Percentiles rank a stretch among this genome's conserved stretches.
Evolutionary conservation across 2,797 vertebrate species (phyloP).

Genomic region (Lophotriccus pileatus): DNA sequence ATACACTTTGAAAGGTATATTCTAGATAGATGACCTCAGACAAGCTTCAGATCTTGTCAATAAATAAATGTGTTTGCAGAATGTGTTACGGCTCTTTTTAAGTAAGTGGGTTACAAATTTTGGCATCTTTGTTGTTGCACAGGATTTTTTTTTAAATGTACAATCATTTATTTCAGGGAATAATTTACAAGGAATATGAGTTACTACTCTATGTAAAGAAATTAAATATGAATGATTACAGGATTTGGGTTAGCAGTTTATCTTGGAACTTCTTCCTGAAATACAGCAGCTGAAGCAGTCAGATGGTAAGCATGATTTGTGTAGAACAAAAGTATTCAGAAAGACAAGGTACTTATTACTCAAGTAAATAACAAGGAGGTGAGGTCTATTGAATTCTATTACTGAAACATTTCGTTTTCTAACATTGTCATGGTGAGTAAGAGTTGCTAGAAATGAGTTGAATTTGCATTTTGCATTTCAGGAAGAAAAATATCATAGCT

Average conservation of each 20-base stretch:
- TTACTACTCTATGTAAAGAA: background rate
- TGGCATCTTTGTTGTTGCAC: background rate
- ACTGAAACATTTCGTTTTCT: background rate
- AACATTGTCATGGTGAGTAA: background rate
- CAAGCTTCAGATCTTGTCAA: background rate
- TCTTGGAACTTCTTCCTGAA: background rate
- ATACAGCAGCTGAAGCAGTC: background rate
- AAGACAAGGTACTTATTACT: background rate
- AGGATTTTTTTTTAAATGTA: background rate
- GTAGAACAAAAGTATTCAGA: background rate
- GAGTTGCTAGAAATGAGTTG: background rate
- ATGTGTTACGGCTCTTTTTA: background rate
- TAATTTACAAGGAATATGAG: background rate
- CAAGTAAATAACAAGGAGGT: background rate
- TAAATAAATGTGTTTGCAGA: slow-evolving; percentile 39
- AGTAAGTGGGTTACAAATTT: background rate
- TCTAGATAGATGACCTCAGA: background rate
- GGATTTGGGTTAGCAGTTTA: background rate
- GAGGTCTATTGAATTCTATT: background rate
- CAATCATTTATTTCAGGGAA: background rate
- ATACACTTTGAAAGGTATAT: background rate
- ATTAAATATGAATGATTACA: background rate
- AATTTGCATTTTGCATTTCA: background rate
- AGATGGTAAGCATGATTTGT: background rate
- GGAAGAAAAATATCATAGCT: background rate